Evolutionary conservation across 92 coral and sea anemone genomes (phyloP), one percentile per base, ranked within the genome.

Genomic region (Pocillopora meandrina): DNA sequence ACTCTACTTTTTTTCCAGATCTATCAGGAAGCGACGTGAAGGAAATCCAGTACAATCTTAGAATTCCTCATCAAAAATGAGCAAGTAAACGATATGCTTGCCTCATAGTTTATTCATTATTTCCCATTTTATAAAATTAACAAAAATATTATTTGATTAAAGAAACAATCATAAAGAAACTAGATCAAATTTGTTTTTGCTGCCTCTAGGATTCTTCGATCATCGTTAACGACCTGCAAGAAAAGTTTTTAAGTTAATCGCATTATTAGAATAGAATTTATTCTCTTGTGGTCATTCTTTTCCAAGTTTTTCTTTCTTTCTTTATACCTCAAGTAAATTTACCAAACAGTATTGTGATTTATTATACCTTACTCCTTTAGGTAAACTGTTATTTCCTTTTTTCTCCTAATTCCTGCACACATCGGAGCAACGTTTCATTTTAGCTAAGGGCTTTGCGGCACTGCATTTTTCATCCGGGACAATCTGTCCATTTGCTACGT

Each of bases 361-460:
- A 19, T 67, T 12, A 61, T 65, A 31, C 78, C 63, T 20, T 19
- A 62, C 26, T 19, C 3, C 10, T 49, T 72, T 34, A 42, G 8
- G 58, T 36, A 1, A 35, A 13, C 13, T 33, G 69, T 23, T 69
- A 56, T n/a, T 20, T 82, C 26, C 18, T 23, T 14, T 9, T 36
- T n/a, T 26, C 26, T 10, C 21, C 31, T 11, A 14, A n/a, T 49
- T 15, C n/a, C 13, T 62, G 80, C 86, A 83, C 6, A 31, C 86
- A 18, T 63, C 62, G 0, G 79, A 61, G 35, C 86, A 83, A 26
- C 52, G 86, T 64, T 83, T 83, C 86, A 83, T 73, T 64, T 52
- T 52, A 31, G 73, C 64, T 11, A 36, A 31, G 16, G 86, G 86
- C 14, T 23, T 72, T 64, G 72, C 16, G 11, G 79, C 23, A 18